Conservation (phyloP, 2,888 invertebrate species). For the Elmis aenea region DNA sequence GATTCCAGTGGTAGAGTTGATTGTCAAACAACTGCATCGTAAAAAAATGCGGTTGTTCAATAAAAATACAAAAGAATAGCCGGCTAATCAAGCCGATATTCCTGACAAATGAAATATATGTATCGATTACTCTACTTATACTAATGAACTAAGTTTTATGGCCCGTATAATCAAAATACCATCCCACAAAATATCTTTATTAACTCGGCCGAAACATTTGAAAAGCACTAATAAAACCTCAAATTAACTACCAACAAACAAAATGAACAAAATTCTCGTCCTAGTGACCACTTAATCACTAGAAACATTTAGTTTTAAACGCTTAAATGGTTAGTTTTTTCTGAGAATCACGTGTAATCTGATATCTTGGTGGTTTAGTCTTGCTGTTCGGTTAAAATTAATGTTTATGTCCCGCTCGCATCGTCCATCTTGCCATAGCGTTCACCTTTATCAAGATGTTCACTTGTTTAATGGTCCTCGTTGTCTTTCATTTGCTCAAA, state of each 20-base stretch:
- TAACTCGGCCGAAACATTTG: too few species aligned
- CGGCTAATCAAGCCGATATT: too few species aligned
- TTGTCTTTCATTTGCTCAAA: constrained; percentile 41
- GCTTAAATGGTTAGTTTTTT: constrained; percentile 40
- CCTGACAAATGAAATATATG: constrained; percentile 7
- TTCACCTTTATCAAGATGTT: constrained; percentile 48
- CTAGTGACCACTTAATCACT: constrained; percentile 40
- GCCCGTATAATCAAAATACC: constrained; percentile 12
- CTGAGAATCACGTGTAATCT: constrained; percentile 45
- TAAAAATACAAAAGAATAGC: too few species aligned
- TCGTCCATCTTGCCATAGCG: constrained; percentile 45
- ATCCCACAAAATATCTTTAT: constrained; percentile 18
- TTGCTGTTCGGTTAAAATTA: constrained; percentile 48
- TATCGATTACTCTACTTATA: constrained; percentile 12
- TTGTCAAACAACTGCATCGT: too few species aligned
- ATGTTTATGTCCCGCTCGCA: constrained; percentile 46
- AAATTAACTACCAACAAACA: constrained; percentile 22
- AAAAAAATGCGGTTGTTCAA: too few species aligned
- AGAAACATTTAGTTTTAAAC: constrained; percentile 34
- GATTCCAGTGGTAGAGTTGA: too few species aligned
- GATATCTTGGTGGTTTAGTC: constrained; percentile 41
- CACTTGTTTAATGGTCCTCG: constrained; percentile 47
- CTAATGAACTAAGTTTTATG: constrained; percentile 14
- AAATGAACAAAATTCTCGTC: constrained; percentile 35
- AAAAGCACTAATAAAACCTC: constrained; percentile 21